Base-by-base conservation (phyloP, 2,113 vertebrate genomes). In the Narcine bancroftii region DNA sequence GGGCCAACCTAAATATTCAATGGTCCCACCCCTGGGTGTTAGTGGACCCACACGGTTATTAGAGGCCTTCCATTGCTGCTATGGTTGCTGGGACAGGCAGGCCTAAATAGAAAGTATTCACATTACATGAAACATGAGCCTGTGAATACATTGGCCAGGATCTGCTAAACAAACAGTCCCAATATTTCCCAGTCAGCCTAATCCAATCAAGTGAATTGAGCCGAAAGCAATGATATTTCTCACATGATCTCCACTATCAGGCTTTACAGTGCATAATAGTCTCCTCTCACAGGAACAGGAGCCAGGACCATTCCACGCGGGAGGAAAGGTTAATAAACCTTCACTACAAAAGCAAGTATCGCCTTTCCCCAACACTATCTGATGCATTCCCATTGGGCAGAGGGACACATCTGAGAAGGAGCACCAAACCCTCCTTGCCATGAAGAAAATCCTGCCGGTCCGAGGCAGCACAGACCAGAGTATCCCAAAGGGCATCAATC, bases 51-150 rank as follows among this genome's bases (percentile, higher is more conserved):
- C 36, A n/a, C 15, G 6, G n/a, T 60, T 60, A 36, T 36, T 85
- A 60, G 50, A 60, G 81, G 50, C 24, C 33, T 85, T 36, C 81
- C 81, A n/a, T n/a, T 36, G 3, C 53, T 85, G 81, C 53, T 60
- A 36, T 60, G 53, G 81, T 60, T 56, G 81, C 81, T 85, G 81
- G 81, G 81, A 85, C 56, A 85, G 81, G 53, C 56, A 36, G n/a
- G 13, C 81, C 81, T 87, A 50, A 50, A 87, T 87, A 7, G n/a
- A 36, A 2, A 36, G 13, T 17, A n/a, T 36, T 15, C 7, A 2
- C n/a, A n/a, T n/a, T n/a, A n/a, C n/a, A 39, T 42, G 26, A 26
- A 7, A 11, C 77, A 3, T 26, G 10, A 2, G 29, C 1, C 1
- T 17, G 77, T 19, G 24, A 26, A 1, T 1, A 29, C 24, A 81